A percentile compares a stretch with the other conserved stretches of the same genome.
Conservation (phyloP, 2,797 vertebrate genomes). For the Nothura maculosa region DNA sequence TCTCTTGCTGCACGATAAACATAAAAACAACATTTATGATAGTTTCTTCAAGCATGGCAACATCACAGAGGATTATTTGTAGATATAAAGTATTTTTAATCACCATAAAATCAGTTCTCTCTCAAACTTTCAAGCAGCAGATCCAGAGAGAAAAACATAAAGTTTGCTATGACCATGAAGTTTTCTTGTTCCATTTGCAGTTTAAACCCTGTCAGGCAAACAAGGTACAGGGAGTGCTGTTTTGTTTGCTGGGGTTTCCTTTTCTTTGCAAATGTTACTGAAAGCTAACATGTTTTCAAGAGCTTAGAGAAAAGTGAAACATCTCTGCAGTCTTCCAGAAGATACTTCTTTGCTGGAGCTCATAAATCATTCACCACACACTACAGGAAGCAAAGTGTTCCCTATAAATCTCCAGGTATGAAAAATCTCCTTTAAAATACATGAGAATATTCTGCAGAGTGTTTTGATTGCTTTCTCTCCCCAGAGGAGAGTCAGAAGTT, state of each 20-base stretch:
- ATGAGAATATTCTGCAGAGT: not conserved
- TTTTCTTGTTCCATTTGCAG: not conserved
- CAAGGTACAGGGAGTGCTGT: not conserved
- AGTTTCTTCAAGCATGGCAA: not conserved
- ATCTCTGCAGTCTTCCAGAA: constrained; percentile 14
- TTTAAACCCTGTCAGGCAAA: not conserved
- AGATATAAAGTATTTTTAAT: not conserved
- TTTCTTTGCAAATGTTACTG: not conserved
- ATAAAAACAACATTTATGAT: not conserved
- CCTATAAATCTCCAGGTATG: constrained; percentile 19
- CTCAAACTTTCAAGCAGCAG: not conserved
- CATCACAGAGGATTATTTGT: not conserved
- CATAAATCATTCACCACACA: constrained; percentile 11
- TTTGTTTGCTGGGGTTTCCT: not conserved
- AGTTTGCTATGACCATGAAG: not conserved
- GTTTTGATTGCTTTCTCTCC: constrained; percentile 26
- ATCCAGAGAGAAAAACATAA: not conserved
- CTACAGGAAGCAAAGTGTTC: constrained; percentile 1
- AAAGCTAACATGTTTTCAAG: not conserved
- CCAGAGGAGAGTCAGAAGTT: not conserved
- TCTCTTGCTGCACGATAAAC: not conserved
- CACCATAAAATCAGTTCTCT: not conserved
- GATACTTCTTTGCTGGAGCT: not conserved
- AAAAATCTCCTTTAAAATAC: constrained; percentile 17
- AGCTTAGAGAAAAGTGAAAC: constrained; percentile 3